Conservation (phyloP, 2,888 invertebrate species). For the Zaprionus lineosus region DNA sequence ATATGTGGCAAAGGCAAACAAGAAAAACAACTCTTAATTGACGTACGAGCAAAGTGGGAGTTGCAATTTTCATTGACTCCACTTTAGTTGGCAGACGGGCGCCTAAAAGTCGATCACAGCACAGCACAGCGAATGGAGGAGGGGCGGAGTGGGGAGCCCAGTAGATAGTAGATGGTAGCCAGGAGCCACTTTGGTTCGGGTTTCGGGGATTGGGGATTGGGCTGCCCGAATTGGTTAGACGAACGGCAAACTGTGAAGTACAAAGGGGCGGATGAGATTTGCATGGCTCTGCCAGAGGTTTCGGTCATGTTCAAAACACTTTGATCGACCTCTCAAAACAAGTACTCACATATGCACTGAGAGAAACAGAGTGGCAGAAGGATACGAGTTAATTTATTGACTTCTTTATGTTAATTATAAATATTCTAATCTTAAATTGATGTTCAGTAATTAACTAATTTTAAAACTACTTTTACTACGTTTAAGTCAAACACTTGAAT, state of each 20-base stretch:
- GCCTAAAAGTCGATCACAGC: conserved; percentile 47
- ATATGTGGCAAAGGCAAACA: conserved; percentile 27
- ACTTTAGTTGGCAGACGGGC: conserved; percentile 71
- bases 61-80: conserved; percentile 81
- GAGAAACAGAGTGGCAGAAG: too few relatives aligned
- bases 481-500: too few relatives aligned
- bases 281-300: background rate
- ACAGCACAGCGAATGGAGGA: background rate
- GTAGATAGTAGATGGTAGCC: too few relatives aligned
- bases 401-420: too few relatives aligned
- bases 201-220: background rate
- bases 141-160: background rate
- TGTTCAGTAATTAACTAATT: too few relatives aligned
- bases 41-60: conserved; percentile 82
- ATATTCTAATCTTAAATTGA: too few relatives aligned
- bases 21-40: conserved; percentile 77
- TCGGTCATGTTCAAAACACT: background rate
- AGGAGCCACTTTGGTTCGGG: conserved; percentile 10
- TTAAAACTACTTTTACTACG: too few relatives aligned
- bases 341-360: too few relatives aligned
- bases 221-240: too few relatives aligned
- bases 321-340: conserved; percentile 17
- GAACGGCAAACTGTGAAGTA: too few relatives aligned
- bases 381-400: too few relatives aligned
- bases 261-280: conserved; percentile 8